phyloP scores from a whole-genome alignment of 2,888 invertebrate genomes.

The Luperina testacea region DNA sequence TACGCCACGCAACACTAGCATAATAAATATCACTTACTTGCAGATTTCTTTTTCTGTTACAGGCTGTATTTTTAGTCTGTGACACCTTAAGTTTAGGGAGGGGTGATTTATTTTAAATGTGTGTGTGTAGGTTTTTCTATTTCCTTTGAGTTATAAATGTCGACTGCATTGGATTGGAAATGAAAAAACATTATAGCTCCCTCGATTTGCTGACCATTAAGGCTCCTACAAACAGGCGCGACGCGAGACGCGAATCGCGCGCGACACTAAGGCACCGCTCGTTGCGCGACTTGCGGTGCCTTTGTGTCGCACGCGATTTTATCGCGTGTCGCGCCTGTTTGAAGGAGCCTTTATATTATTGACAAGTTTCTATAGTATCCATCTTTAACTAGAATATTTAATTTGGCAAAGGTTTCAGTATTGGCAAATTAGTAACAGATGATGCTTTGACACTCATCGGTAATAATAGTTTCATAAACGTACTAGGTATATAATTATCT shows the following conservation, averaged over 20 bases:
- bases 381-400: conserved; percentile 13
- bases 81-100: conserved; percentile 32
- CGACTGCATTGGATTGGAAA: conserved; percentile 20
- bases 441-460: not conserved
- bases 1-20: conserved; percentile 31
- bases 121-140: conserved; percentile 39
- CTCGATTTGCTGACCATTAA: not conserved
- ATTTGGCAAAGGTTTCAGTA: conserved; percentile 28
- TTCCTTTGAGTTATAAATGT: conserved; percentile 40
- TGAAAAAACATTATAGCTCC: not conserved
- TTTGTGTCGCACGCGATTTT: too few relatives aligned
- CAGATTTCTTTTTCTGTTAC: conserved; percentile 46
- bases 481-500: too few relatives aligned
- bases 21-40: conserved; percentile 61
- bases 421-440: conserved; percentile 9
- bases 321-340: too few relatives aligned
- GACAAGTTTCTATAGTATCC: not conserved
- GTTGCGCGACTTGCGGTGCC: too few relatives aligned
- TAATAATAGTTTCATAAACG: conserved; percentile 6
- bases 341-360: too few relatives aligned
- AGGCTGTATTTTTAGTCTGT: conserved; percentile 53
- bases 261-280: too few relatives aligned
- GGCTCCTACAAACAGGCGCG: too few relatives aligned
- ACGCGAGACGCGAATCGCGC: too few relatives aligned
- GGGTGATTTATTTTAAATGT: conserved; percentile 50